Conservation (phyloP, 2,797 vertebrate species). For the Siniperca obscura region DNA sequence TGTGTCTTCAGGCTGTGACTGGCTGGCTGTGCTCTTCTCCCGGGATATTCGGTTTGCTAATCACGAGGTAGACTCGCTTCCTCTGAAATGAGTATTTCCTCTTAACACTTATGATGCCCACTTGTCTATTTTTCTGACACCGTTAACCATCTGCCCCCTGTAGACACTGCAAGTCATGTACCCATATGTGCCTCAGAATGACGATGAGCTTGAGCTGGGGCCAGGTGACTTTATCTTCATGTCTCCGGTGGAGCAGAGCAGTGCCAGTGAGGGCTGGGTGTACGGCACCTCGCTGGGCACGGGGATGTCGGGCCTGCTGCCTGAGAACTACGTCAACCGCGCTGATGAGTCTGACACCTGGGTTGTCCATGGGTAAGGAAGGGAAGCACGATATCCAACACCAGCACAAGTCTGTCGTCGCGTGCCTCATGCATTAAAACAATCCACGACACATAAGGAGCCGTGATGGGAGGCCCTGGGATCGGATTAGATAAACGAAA, state of each 20-base stretch:
- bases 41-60: slow-evolving; percentile 97
- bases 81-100: neutral
- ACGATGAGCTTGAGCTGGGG: slow-evolving; percentile 95
- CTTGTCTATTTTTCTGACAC: neutral
- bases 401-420: neutral
- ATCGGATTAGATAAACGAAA: neutral
- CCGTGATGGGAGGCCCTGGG: neutral
- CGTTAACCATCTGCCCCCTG: slow-evolving; percentile 7
- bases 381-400: neutral
- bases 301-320: slow-evolving; percentile 94
- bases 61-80: slow-evolving; percentile 88
- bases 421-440: neutral
- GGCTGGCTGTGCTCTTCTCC: slow-evolving; percentile 95
- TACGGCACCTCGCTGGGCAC: slow-evolving; percentile 93
- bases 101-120: neutral
- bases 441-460: neutral
- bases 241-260: slow-evolving; percentile 93
- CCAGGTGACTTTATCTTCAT: slow-evolving; percentile 97
- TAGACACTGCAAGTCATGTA: slow-evolving; percentile 98
- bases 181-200: slow-evolving; percentile 96
- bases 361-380: slow-evolving; percentile 94
- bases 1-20: slow-evolving; percentile 91
- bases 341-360: slow-evolving; percentile 97
- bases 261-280: slow-evolving; percentile 97
- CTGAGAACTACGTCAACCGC: slow-evolving; percentile 95